phyloP scores from a whole-genome alignment of 2,888 invertebrate genomes.

The Dicyrtoma fusca region DNA sequence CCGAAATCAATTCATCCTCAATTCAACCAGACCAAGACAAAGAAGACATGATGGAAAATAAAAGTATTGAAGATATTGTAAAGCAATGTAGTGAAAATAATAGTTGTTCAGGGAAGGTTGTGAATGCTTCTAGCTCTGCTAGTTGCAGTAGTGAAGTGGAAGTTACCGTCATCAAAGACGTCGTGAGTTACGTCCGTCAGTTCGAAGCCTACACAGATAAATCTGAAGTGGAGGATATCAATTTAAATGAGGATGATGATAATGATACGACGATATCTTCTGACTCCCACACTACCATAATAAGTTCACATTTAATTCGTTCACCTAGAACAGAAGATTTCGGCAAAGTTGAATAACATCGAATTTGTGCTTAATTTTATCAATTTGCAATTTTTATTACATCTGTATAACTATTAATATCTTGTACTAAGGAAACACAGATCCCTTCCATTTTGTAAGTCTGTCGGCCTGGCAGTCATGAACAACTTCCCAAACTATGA shows the following conservation, averaged over 20 bases:
- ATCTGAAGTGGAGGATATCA: not conserved
- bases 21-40: constrained; percentile 11
- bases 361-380: too few species aligned
- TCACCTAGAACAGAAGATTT: constrained; percentile 24
- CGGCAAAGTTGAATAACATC: not conserved
- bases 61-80: constrained; percentile 11
- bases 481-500: too few species aligned
- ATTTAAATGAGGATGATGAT: not conserved
- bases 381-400: too few species aligned
- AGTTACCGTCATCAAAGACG: not conserved
- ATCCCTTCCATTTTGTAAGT: not conserved
- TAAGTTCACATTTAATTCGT: constrained; percentile 24
- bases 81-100: not conserved
- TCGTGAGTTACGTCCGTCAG: not conserved
- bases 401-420: too few species aligned
- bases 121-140: not conserved
- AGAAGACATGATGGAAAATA: constrained; percentile 23
- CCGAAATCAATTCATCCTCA: constrained; percentile 17
- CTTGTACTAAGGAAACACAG: too few species aligned
- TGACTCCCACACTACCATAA: not conserved
- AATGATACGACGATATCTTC: too few species aligned
- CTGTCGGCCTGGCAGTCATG: not conserved
- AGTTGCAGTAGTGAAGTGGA: not conserved
- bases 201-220: not conserved
- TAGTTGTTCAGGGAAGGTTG: not conserved